Conservation (phyloP, 2,797 vertebrate genomes). For the Bucorvus abyssinicus region DNA sequence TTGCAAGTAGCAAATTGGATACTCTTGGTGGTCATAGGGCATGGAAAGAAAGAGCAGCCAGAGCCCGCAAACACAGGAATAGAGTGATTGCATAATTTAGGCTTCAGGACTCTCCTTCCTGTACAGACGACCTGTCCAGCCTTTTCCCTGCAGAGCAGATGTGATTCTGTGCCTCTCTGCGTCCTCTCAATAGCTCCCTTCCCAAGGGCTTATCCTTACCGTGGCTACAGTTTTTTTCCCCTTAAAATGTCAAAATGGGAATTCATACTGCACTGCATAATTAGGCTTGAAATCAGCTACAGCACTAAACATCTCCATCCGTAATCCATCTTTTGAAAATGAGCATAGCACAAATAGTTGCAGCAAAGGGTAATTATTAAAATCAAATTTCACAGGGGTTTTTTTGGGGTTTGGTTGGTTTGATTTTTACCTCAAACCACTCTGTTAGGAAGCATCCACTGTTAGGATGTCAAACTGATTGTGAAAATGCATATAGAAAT, state of each 20-base stretch:
- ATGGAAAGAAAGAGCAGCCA: background rate
- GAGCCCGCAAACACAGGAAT: background rate
- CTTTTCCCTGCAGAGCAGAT: background rate
- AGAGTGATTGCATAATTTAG: background rate
- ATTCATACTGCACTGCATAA: background rate
- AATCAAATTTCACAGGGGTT: background rate
- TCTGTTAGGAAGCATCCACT: background rate
- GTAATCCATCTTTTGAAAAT: background rate
- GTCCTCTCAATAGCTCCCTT: background rate
- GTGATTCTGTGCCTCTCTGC: background rate
- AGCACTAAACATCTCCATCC: background rate
- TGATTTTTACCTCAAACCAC: background rate
- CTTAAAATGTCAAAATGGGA: background rate
- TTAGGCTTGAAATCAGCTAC: background rate
- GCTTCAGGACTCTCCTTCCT: background rate
- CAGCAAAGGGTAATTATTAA: background rate
- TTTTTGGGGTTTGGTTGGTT: background rate
- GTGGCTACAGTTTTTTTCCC: background rate
- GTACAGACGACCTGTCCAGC: background rate
- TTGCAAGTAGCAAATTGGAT: background rate
- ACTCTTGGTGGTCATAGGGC: background rate
- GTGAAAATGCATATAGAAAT: background rate
- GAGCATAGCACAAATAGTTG: background rate
- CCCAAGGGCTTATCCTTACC: fast-evolving
- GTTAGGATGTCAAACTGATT: background rate